Evolutionary conservation across 2,113 vertebrate genomes (phyloP).

Genomic region (Gnathonemus longibarbis): DNA sequence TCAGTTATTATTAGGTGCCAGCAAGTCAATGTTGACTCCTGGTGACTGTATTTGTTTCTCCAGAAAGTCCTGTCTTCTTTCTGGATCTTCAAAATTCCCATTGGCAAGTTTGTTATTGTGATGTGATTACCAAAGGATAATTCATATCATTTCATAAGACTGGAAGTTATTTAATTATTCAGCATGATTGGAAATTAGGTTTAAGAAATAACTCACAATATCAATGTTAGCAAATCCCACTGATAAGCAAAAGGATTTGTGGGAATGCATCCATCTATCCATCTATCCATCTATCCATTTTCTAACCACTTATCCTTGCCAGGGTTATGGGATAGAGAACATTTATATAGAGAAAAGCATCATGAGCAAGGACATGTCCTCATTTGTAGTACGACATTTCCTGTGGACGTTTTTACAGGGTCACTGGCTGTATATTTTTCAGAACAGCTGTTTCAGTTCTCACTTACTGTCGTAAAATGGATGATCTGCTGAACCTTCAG

Average conservation of each 20-base stretch:
- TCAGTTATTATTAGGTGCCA: background rate
- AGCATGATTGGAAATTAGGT: background rate
- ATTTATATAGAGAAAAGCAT: background rate
- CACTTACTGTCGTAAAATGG: background rate
- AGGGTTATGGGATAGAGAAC: background rate
- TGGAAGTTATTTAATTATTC: background rate
- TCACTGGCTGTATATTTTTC: background rate
- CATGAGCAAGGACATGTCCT: background rate
- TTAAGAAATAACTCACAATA: background rate
- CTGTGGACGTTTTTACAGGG: background rate
- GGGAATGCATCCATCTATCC: background rate
- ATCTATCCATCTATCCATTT: background rate
- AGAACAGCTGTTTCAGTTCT: background rate
- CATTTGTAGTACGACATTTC: background rate
- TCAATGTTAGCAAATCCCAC: background rate
- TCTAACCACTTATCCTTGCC: background rate
- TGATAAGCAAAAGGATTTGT: background rate
- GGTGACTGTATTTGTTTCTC: background rate
- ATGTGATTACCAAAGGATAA: background rate
- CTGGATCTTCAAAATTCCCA: background rate
- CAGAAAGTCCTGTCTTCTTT: background rate
- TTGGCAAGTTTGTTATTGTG: background rate
- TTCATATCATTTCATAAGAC: background rate
- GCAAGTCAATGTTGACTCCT: background rate
- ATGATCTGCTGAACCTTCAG: background rate